Percentiles rank a stretch among this genome's conserved stretches.
phyloP scores from a whole-genome alignment of 2,888 invertebrate genomes.

The Tanytarsus gracilentus region DNA sequence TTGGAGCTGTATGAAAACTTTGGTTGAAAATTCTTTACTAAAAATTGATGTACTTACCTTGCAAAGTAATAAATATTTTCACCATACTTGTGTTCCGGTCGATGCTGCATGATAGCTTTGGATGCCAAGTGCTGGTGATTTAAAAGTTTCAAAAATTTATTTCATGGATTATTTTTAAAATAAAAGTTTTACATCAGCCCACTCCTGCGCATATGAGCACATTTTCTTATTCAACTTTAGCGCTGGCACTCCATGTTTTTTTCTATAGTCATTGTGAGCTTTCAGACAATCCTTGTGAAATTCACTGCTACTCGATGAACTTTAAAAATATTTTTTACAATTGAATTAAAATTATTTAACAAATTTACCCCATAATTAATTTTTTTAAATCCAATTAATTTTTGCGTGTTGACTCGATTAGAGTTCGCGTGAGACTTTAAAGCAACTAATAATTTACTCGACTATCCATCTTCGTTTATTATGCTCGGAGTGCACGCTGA shows the following conservation, averaged over 20 bases:
- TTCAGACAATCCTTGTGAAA: slow-evolving; percentile 62
- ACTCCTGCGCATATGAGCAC: slow-evolving; percentile 59
- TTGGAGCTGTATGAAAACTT: slow-evolving; percentile 9
- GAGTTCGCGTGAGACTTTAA: too few relatives aligned
- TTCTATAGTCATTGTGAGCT: slow-evolving; percentile 65
- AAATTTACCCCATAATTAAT: too few relatives aligned
- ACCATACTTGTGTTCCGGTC: slow-evolving; percentile 67
- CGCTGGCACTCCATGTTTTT: slow-evolving; percentile 57
- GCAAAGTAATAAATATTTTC: slow-evolving; percentile 73
- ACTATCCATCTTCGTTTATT: too few relatives aligned
- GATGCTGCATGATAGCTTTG: slow-evolving; percentile 43
- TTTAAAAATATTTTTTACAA: too few relatives aligned
- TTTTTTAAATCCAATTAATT: too few relatives aligned
- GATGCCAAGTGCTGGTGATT: slow-evolving; percentile 16
- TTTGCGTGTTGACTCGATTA: too few relatives aligned
- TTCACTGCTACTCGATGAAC: too few relatives aligned
- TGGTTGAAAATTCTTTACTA: slow-evolving; percentile 33
- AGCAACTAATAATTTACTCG: too few relatives aligned
- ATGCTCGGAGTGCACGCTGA: too few relatives aligned
- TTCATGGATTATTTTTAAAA: not conserved
- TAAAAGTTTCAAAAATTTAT: not conserved
- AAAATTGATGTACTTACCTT: slow-evolving; percentile 46
- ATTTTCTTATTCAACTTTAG: slow-evolving; percentile 56
- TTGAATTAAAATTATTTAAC: too few relatives aligned
- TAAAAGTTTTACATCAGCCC: slow-evolving; percentile 48